These are phyloP conservation scores for Dromiciops gliroides DNA, from an alignment of 2,113 vertebrate genomes.

Conservation along the genomic window DNA sequence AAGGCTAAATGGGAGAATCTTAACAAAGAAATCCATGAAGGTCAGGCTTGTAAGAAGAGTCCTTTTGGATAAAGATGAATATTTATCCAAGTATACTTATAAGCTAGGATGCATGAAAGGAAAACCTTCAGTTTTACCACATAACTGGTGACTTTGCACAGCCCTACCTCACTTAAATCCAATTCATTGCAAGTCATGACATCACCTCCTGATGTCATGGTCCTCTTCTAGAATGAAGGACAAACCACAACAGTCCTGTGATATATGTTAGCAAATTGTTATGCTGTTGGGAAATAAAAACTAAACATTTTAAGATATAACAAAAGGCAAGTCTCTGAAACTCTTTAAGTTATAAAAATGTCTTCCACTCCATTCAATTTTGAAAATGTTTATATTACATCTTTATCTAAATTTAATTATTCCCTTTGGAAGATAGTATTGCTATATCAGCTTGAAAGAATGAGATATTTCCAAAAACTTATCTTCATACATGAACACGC, in stretches of 20 bases:
- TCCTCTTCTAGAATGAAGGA: no score
- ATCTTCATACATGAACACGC: background rate
- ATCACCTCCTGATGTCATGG: no score
- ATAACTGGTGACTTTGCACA: no score
- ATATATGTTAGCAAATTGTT: background rate
- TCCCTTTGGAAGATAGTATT: background rate
- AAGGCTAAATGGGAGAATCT: background rate
- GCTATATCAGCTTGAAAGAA: no score
- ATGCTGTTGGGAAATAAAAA: background rate
- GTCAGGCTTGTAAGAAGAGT: background rate
- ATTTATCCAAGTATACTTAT: background rate
- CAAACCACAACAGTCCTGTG: no score
- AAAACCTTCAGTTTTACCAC: background rate
- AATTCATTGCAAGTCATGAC: no score
- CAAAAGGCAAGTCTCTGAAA: background rate
- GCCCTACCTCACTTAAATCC: no score
- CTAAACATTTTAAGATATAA: background rate
- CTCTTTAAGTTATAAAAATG: background rate
- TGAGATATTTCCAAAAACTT: background rate
- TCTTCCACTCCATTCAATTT: background rate
- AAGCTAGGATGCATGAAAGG: background rate
- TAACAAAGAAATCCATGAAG: background rate
- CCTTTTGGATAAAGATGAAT: background rate
- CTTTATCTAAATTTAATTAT: background rate
- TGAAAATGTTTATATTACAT: background rate